phyloP scores from a whole-genome alignment of 2,113 vertebrate genomes.

The Oryctolagus cuniculus region DNA sequence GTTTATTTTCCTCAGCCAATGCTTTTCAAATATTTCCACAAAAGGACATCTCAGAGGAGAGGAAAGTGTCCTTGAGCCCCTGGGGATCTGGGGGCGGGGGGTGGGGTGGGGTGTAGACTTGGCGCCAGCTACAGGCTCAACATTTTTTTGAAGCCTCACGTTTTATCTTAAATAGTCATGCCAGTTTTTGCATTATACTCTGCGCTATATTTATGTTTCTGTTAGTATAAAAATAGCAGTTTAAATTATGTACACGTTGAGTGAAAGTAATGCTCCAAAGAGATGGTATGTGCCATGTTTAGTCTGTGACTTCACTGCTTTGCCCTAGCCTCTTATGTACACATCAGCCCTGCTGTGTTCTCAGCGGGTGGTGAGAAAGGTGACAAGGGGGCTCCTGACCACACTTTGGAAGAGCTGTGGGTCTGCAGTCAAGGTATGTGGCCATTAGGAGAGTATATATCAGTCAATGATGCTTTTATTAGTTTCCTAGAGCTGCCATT shows the following conservation, averaged over 20 bases:
- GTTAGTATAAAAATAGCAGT: neutral
- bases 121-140: neutral
- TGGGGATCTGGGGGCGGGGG: neutral
- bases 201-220: neutral
- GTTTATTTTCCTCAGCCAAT: neutral
- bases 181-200: neutral
- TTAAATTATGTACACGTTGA: neutral
- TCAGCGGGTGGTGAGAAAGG: no score
- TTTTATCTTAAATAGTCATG: neutral
- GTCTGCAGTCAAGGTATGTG: neutral
- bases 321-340: neutral
- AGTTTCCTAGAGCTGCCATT: neutral
- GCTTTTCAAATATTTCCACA: neutral
- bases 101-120: neutral
- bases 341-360: neutral
- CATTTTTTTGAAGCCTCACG: neutral
- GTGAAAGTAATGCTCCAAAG: neutral
- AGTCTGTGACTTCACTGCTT: neutral
- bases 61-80: neutral
- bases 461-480: neutral
- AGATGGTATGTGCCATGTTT: neutral
- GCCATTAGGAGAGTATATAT: neutral
- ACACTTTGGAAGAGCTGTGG: neutral
- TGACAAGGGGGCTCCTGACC: neutral
- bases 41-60: neutral